Percentiles rank a stretch among this genome's conserved stretches.
phyloP scores from a whole-genome alignment of 2,113 vertebrate genomes.

The Bostrychus sinensis region DNA sequence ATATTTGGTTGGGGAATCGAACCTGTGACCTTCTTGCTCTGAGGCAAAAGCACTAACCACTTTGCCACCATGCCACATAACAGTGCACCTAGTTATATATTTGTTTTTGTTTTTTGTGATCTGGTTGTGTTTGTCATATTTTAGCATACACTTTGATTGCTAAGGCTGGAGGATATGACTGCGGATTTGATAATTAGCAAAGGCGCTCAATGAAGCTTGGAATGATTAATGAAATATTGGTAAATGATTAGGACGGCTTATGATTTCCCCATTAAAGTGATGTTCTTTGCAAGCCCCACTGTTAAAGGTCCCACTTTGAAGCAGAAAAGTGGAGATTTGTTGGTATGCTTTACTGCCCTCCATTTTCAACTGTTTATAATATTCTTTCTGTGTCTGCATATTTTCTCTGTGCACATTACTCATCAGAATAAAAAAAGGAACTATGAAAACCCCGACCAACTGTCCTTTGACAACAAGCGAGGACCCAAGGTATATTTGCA shows the following conservation, averaged over 20 bases:
- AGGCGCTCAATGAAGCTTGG: too few relatives aligned
- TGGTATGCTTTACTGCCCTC: conserved; percentile 99
- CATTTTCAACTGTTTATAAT: conserved; percentile 99
- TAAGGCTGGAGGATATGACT: too few relatives aligned
- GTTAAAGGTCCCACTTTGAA: conserved; percentile 90
- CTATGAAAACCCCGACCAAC: conserved; percentile 99
- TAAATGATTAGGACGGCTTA: background rate
- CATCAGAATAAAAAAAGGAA: conserved; percentile 99
- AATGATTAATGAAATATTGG: too few relatives aligned
- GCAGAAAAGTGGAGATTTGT: conserved; percentile 97
- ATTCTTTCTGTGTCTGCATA: conserved; percentile 99
- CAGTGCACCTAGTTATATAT: too few relatives aligned
- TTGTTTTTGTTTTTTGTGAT: too few relatives aligned
- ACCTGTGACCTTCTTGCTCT: too few relatives aligned
- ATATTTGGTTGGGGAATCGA: too few relatives aligned
- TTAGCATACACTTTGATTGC: too few relatives aligned
- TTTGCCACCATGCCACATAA: too few relatives aligned
- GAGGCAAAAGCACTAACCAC: too few relatives aligned
- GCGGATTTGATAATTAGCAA: too few relatives aligned
- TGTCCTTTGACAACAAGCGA: conserved; percentile 99
- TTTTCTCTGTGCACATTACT: conserved; percentile 99
- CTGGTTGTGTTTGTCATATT: too few relatives aligned
- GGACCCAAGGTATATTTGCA: conserved; percentile 99
- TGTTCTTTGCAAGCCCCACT: conserved; percentile 92
- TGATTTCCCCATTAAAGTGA: conserved; percentile 30